Base-by-base conservation (phyloP, 2,888 invertebrate species). In the Cheilosia scutellata region DNA sequence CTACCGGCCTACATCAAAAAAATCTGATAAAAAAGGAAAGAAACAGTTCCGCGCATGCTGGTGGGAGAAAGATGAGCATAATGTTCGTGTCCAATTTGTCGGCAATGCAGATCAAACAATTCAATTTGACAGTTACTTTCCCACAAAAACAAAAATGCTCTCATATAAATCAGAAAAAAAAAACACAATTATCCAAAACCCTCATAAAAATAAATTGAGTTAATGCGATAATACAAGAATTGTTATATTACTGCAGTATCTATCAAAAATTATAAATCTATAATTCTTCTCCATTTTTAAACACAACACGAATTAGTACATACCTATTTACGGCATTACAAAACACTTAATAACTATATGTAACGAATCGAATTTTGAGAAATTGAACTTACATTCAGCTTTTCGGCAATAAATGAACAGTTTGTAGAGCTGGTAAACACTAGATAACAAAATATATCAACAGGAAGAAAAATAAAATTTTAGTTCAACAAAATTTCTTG, bases 61-160 rank as follows among this genome's bases (percentile, higher is more conserved):
- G 44, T 25, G 37, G 2, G 16, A 78, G 2, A 20, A 58, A 40
- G 78, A 37, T n/a, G 27, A 62, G 47, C 63, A 78, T 53, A 62
- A 62, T 71, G 40, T 57, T 57, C 11, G 6, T 25, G 6, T 47
- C 37, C 31, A 51, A 71, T 44, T 49, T 7, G 72, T 72, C 80
- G 80, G 74, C 40, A 71, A 70, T 13, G 33, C 63, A 82, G 76
- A 27, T 1, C 1, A 1, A 11, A 25, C 40, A 82, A 76, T 82
- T 82, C 63, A 82, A 76, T 82, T 82, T 82, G 76, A 82, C 82
- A 82, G 82, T 76, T 82, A 82, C 29, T 76, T 62, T 16, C 37
- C 49, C 25, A 75, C 49, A 82, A 47, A 47, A 79, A 55, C 70
- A 65, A 51, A 71, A 53, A 25, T 47, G 6, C 37, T 29, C 40